phyloP scores from a whole-genome alignment of 2,797 vertebrate genomes.

The Oreortyx pictus region DNA sequence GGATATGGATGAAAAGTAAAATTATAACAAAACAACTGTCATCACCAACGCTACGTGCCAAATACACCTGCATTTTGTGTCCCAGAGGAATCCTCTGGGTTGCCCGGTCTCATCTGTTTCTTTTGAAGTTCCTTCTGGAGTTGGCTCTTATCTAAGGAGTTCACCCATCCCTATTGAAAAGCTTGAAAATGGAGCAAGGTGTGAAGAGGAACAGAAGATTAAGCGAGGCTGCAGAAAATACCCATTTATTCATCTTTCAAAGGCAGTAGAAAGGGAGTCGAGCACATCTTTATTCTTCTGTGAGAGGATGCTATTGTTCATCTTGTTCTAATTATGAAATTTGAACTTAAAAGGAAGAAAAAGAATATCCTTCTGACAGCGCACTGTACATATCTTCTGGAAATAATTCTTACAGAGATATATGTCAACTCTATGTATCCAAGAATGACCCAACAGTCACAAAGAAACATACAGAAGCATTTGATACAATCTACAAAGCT shows the following conservation, averaged over 20 bases:
- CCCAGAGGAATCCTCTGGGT: slow-evolving; percentile 50
- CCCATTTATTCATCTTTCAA: slow-evolving; percentile 70
- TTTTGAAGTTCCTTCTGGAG: slow-evolving; percentile 64
- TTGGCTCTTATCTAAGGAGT: slow-evolving; percentile 51
- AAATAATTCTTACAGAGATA: slow-evolving; percentile 72
- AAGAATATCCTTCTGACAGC: slow-evolving; percentile 29
- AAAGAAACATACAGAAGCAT: slow-evolving; percentile 63
- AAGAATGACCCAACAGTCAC: slow-evolving; percentile 67
- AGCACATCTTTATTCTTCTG: slow-evolving; percentile 68
- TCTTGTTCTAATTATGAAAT: slow-evolving; percentile 77
- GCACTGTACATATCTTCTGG: slow-evolving; percentile 34
- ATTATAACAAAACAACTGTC: slow-evolving; percentile 1
- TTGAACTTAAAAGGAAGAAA: slow-evolving; percentile 73
- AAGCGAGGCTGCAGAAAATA: slow-evolving; percentile 58
- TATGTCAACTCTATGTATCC: slow-evolving; percentile 58
- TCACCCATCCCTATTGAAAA: slow-evolving; percentile 63
- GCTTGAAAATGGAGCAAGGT: slow-evolving; percentile 66
- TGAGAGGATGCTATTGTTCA: slow-evolving; percentile 68
- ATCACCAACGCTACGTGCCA: not conserved
- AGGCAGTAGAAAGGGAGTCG: slow-evolving; percentile 61
- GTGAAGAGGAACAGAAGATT: slow-evolving; percentile 67
- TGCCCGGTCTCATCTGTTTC: slow-evolving; percentile 12
- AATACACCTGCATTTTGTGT: slow-evolving; percentile 37
- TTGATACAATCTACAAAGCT: slow-evolving; percentile 69
- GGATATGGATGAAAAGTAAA: not conserved